Evolutionary conservation across 2,888 invertebrate species (phyloP), one percentile per base, ranked within the genome.

Genomic region (Drosophila borealis): DNA sequence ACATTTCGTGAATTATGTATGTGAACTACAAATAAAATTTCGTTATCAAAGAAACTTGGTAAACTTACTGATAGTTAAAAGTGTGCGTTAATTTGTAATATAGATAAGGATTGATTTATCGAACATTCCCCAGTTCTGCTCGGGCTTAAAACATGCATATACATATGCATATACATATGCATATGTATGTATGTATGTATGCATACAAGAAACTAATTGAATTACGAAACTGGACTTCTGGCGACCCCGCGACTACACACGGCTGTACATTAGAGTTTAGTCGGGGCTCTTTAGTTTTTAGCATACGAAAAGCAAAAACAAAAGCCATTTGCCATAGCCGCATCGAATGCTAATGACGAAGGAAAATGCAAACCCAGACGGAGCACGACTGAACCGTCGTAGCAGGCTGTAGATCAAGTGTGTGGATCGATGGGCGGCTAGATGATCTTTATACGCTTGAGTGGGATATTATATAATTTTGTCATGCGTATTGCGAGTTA

Each of bases 341-440:
- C 49, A 60, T 46, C 34, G 54, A 55, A 76, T 73, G 39, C 61
- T 59, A 73, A 73, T 75, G 54, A 41, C 4, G 14, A 45, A 39
- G 57, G 33, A 37, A 44, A 57, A 44, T 25, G n/a, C 21, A 29
- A 14, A 3, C 11, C 10, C 33, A 2, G 5, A n/a, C 17, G 25
- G n/a, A 56, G 4, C 37, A 17, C 39, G 25, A 9, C n/a, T 36
- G 33, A 45, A 53, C 19, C n/a, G n/a, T n/a, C 44, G 0, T 19
- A 37, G 11, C 48, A 29, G 25, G 6, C 29, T 29, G 11, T 10
- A 13, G 13, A 33, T 46, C 11, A 10, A 14, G 13, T 39, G 13
- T 29, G 21, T 17, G 8, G 13, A 17, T 5, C 19, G 19, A 33
- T 6, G 6, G 25, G 5, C 1, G 8, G 29, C 8, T 29, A 29